phyloP scores from a whole-genome alignment of 2,797 vertebrate genomes.

The Peromyscus eremicus region DNA sequence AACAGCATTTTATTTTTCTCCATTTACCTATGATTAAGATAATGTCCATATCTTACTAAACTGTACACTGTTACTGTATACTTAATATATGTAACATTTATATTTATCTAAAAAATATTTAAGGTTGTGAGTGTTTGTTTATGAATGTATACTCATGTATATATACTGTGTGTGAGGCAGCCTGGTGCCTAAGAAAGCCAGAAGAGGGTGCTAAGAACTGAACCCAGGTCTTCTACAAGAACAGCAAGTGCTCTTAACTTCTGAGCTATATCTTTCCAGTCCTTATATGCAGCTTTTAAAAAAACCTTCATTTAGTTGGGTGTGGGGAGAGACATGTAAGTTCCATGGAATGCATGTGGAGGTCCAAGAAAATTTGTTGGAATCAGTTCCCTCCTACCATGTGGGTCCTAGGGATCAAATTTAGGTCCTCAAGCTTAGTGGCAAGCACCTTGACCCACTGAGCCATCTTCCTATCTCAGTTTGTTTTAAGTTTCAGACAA shows the following conservation, averaged over 20 bases:
- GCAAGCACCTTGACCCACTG: background rate
- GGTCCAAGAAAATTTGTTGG: background rate
- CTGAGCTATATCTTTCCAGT: background rate
- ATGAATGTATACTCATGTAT: background rate
- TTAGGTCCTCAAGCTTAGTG: background rate
- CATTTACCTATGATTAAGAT: background rate
- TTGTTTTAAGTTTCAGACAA: background rate
- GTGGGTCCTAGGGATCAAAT: background rate
- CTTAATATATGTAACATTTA: background rate
- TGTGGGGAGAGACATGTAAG: background rate
- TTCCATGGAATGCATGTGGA: background rate
- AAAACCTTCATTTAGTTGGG: background rate
- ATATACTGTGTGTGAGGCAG: background rate
- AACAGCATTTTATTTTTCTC: background rate
- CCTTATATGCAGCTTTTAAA: background rate
- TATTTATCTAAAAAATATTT: background rate
- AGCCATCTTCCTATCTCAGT: background rate
- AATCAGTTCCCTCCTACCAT: background rate
- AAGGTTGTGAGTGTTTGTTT: background rate
- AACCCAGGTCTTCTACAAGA: background rate
- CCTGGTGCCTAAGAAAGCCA: background rate
- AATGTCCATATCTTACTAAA: background rate
- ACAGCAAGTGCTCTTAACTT: background rate
- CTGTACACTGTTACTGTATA: background rate
- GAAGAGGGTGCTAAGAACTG: background rate